phyloP scores from a whole-genome alignment of 2,888 invertebrate genomes.

The Agriotes lineatus region DNA sequence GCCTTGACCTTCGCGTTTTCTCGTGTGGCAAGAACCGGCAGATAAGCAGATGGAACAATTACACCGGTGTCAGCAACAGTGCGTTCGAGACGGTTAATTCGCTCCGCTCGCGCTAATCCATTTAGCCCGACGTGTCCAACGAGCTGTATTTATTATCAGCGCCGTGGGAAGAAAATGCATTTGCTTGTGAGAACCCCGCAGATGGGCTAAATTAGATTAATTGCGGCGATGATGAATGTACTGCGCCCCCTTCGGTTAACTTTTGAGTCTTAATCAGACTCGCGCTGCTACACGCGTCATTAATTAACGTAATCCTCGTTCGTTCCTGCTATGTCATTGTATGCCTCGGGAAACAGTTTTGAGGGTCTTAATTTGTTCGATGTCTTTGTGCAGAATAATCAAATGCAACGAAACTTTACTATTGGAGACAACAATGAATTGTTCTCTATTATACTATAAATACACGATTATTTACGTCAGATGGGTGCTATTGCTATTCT shows the following conservation, averaged over 20 bases:
- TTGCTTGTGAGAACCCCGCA: constrained; percentile 17
- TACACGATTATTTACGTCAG: no score
- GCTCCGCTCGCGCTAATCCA: constrained; percentile 15
- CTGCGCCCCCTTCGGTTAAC: background rate
- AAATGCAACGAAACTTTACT: no score
- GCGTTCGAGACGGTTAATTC: constrained; percentile 8
- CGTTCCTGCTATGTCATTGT: no score
- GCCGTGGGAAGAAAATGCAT: constrained; percentile 20
- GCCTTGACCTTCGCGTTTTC: no score
- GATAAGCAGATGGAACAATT: background rate
- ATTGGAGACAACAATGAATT: no score
- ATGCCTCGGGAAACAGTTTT: no score
- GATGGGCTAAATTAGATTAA: constrained; percentile 11
- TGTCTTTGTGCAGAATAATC: no score
- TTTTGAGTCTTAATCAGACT: background rate
- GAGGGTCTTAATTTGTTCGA: no score
- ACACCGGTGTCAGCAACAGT: constrained; percentile 10
- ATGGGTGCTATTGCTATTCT: no score
- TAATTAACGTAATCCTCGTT: no score
- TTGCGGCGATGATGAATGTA: constrained; percentile 11
- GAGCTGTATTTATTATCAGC: constrained; percentile 27
- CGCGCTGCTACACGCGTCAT: background rate
- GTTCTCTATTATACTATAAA: no score
- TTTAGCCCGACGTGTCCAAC: constrained; percentile 12
- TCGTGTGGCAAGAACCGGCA: background rate